Percentiles rank a stretch among this genome's conserved stretches.
Conservation (phyloP, 2,113 vertebrate genomes). For the Myotis davidii region DNA sequence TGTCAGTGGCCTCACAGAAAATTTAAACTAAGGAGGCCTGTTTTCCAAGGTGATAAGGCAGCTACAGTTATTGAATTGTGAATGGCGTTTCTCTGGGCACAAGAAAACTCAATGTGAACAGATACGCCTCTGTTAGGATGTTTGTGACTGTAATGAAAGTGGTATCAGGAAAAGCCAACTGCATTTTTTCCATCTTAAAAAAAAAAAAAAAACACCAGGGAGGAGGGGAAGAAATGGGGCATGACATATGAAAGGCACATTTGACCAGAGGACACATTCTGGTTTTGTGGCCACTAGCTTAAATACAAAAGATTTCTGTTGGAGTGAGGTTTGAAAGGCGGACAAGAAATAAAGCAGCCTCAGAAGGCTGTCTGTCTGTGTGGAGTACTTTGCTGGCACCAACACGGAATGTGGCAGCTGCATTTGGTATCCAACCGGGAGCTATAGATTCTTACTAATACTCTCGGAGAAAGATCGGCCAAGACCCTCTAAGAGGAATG, state of each 20-base stretch:
- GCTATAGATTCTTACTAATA: constrained; percentile 74
- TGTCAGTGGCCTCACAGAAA: constrained; percentile 45
- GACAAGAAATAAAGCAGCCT: constrained; percentile 69
- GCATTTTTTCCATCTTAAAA: constrained; percentile 39
- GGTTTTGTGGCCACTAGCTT: constrained; percentile 66
- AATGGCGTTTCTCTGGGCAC: constrained; percentile 49
- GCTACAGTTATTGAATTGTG: constrained; percentile 41
- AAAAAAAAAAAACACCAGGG: background rate
- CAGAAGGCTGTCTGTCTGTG: constrained; percentile 66
- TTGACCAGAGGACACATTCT: constrained; percentile 69
- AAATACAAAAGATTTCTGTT: constrained; percentile 74
- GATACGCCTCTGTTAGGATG: constrained; percentile 55
- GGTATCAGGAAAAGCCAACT: constrained; percentile 54
- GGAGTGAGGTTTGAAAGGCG: constrained; percentile 63
- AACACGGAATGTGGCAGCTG: constrained; percentile 54
- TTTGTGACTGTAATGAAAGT: constrained; percentile 50
- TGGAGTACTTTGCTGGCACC: constrained; percentile 67
- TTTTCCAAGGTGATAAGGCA: constrained; percentile 43
- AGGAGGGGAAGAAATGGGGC: constrained; percentile 47
- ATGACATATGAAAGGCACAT: constrained; percentile 65
- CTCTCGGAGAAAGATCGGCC: constrained; percentile 61
- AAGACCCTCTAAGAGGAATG: constrained; percentile 4
- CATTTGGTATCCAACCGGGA: constrained; percentile 68
- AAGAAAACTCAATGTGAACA: constrained; percentile 30
- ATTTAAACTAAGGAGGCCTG: constrained; percentile 35